These are phyloP conservation scores for Acrobasis suavella DNA, from an alignment of 2,888 invertebrate species.

Conservation along the genomic window DNA sequence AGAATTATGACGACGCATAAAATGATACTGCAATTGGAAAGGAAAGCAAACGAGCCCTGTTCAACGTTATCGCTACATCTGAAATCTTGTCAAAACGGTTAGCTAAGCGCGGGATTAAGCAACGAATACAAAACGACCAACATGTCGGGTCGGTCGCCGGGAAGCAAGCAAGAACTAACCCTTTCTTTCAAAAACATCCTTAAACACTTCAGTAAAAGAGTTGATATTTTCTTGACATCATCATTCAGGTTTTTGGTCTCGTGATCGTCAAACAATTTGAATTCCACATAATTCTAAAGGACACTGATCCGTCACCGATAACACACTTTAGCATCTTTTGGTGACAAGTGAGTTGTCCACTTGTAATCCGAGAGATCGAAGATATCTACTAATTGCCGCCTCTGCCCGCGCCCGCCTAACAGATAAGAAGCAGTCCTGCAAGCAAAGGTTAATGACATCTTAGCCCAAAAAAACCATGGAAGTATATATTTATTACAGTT, in stretches of 20 bases:
- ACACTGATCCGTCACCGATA: slow-evolving; percentile 80
- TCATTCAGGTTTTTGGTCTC: slow-evolving; percentile 42
- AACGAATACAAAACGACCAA: slow-evolving; percentile 76
- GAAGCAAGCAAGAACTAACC: slow-evolving; percentile 36
- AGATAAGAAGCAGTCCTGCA: too few species aligned
- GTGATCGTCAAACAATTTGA: slow-evolving; percentile 66
- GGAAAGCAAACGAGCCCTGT: slow-evolving; percentile 39
- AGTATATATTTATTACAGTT: too few species aligned
- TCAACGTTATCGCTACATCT: slow-evolving; percentile 63
- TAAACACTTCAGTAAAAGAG: slow-evolving; percentile 39
- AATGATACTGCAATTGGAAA: slow-evolving; percentile 32
- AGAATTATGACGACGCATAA: background rate
- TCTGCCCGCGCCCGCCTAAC: slow-evolving; percentile 20
- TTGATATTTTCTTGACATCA: slow-evolving; percentile 34
- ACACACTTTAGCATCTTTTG: slow-evolving; percentile 66
- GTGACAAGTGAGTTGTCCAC: slow-evolving; percentile 75
- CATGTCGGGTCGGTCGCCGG: slow-evolving; percentile 50
- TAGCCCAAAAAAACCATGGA: too few species aligned
- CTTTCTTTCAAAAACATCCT: slow-evolving; percentile 30
- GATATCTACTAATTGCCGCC: slow-evolving; percentile 52
- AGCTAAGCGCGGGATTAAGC: slow-evolving; percentile 77
- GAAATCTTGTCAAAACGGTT: slow-evolving; percentile 79
- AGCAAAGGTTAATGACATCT: too few species aligned
- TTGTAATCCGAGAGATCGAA: slow-evolving; percentile 68
- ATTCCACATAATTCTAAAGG: slow-evolving; percentile 71